phyloP scores from a whole-genome alignment of 2,113 vertebrate genomes.

The Grallaria varia region DNA sequence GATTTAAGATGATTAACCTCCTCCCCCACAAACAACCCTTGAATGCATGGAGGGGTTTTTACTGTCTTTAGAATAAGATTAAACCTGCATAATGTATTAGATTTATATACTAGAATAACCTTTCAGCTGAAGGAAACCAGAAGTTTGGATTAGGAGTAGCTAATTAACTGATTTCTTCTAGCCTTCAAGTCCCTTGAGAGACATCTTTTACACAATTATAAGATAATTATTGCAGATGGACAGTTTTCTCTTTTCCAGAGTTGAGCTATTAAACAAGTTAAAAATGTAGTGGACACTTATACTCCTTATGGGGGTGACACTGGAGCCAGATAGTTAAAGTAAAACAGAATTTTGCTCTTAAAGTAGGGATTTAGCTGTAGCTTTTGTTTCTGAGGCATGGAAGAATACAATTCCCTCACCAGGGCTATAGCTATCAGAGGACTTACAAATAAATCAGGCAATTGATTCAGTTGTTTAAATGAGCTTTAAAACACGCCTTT shows the following conservation, averaged over 20 bases:
- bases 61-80: not conserved
- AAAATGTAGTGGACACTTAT: not conserved
- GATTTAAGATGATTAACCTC: not conserved
- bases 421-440: not conserved
- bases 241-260: not conserved
- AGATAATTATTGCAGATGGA: conserved; percentile 1
- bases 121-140: conserved; percentile 34
- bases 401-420: not conserved
- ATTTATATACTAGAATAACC: conserved; percentile 19
- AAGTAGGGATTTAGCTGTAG: not conserved
- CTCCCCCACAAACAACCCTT: not conserved
- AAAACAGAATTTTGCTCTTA: not conserved
- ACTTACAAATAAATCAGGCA: not conserved
- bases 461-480: not conserved
- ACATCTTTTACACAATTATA: not conserved
- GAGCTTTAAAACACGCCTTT: not conserved
- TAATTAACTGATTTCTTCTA: conserved; percentile 34
- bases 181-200: not conserved
- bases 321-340: not conserved
- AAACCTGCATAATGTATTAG: conserved; percentile 24
- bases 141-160: conserved; percentile 32
- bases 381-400: not conserved
- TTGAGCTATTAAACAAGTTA: not conserved
- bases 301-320: not conserved
- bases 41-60: not conserved